Evolutionary conservation across 2,113 vertebrate species (phyloP).

Genomic region (Pangasianodon gigas): DNA sequence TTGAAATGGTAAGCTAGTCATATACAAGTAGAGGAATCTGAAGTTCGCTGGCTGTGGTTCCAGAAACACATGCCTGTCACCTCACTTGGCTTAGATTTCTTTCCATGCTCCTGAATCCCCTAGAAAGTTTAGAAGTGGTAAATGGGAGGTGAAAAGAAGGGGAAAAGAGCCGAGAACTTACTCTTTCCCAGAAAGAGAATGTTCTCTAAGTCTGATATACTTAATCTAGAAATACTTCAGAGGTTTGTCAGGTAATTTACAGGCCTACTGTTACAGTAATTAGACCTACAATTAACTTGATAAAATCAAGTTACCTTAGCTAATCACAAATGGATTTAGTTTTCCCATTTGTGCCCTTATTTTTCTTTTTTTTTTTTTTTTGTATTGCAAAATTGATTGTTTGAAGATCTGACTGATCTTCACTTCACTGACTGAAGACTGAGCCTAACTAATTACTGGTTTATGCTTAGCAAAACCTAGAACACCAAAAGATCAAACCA

Average conservation of each 20-base stretch:
- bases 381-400: background rate
- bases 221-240: slow-evolving; percentile 17
- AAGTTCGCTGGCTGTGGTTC: slow-evolving; percentile 43
- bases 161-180: slow-evolving; percentile 8
- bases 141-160: slow-evolving; percentile 2
- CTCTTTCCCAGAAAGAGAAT: slow-evolving; percentile 34
- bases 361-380: background rate
- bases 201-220: slow-evolving; percentile 31
- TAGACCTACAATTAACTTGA: slow-evolving; percentile 1
- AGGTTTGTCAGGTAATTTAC: slow-evolving; percentile 11
- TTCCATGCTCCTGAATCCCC: slow-evolving; percentile 35
- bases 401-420: background rate
- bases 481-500: background rate
- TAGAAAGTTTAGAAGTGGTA: slow-evolving; percentile 36
- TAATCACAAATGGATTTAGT: background rate
- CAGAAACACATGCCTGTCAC: slow-evolving; percentile 38
- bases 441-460: background rate
- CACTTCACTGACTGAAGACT: background rate
- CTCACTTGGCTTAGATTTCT: slow-evolving; percentile 21
- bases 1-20: slow-evolving; percentile 47
- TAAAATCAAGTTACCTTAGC: background rate
- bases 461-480: background rate
- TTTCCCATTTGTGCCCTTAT: background rate
- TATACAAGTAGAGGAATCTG: slow-evolving; percentile 38
- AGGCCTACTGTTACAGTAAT: slow-evolving; percentile 26